Evolutionary conservation across 2,113 vertebrate species (phyloP), one percentile per base, ranked within the genome.

Genomic region (Lasiurus borealis): DNA sequence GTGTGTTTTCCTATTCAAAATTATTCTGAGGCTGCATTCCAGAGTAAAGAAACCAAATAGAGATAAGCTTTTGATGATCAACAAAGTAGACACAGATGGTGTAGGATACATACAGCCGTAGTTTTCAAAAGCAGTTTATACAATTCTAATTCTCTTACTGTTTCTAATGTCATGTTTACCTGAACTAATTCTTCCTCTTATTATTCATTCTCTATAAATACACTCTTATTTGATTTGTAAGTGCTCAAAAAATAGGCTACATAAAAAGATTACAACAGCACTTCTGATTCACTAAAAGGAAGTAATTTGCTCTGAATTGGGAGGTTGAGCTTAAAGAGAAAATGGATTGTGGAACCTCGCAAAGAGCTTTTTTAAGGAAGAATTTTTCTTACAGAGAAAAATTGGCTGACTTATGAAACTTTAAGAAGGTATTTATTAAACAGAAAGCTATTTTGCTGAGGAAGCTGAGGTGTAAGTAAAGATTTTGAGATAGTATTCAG

Each of bases 151-250:
- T 95, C 64, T 91, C 97, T 93, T 71, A 95, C 78, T 95, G 66
- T 97, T 96, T 92, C 94, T 96, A 95, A 95, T 96, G 96, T 95
- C 96, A 96, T 93, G 95, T 97, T 96, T 97, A 97, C 97, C 97
- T 97, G 96, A 93, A 91, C 94, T 96, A 93, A 96, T 96, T 96
- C 75, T 95, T 94, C 29, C 73, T 96, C 8, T 71, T 78, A 81
- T 92, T 95, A 95, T 84, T 95, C 95, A 94, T 95, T 85, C 77
- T 86, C 72, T 84, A 77, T 92, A 96, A 96, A 96, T 97, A 80
- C 14, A 86, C 36, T 77, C 64, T 50, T 71, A 91, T 81, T 92
- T 95, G 92, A 95, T 96, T 94, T 96, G 48, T 95, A 97, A 96
- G 85, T 77, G 15, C 75, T 96, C 66, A 90, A 76, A 86, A 93